Evolutionary conservation across 2,888 invertebrate species (phyloP).

Genomic region (Rhamphomyia laevipes): DNA sequence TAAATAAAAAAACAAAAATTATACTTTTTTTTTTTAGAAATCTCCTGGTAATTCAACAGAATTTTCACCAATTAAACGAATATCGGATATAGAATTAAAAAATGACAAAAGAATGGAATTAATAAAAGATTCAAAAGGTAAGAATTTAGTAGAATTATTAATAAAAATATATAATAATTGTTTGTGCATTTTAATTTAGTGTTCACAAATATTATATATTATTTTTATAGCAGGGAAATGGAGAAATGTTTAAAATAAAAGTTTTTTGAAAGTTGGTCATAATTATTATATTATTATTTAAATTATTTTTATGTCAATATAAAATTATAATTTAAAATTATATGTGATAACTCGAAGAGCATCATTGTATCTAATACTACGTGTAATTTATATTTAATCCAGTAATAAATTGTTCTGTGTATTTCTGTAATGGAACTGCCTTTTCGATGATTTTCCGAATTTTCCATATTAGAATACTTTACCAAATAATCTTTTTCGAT

Average conservation of each 20-base stretch:
- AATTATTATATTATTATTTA: no score
- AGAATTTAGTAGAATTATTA: neutral
- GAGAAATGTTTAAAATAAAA: neutral
- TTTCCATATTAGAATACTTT: no score
- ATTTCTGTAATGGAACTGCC: no score
- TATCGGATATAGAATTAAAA: neutral
- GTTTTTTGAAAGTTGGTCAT: neutral
- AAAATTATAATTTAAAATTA: no score
- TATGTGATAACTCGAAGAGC: no score
- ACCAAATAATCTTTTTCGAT: no score
- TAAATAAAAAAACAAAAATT: neutral
- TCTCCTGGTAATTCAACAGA: constrained; percentile 13
- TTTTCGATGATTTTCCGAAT: no score
- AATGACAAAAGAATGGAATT: neutral
- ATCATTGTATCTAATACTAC: no score
- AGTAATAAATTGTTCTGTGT: no score
- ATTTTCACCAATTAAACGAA: neutral
- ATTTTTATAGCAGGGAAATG: neutral
- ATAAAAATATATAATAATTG: neutral
- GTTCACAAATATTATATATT: neutral
- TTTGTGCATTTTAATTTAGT: neutral
- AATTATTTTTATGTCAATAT: no score
- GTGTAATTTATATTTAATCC: no score
- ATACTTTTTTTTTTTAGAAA: constrained; percentile 1
- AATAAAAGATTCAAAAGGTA: neutral